Evolutionary conservation across 2,797 vertebrate genomes (phyloP), one percentile per base, ranked within the genome.

Genomic region (Microctenopoma steveboyesi): DNA sequence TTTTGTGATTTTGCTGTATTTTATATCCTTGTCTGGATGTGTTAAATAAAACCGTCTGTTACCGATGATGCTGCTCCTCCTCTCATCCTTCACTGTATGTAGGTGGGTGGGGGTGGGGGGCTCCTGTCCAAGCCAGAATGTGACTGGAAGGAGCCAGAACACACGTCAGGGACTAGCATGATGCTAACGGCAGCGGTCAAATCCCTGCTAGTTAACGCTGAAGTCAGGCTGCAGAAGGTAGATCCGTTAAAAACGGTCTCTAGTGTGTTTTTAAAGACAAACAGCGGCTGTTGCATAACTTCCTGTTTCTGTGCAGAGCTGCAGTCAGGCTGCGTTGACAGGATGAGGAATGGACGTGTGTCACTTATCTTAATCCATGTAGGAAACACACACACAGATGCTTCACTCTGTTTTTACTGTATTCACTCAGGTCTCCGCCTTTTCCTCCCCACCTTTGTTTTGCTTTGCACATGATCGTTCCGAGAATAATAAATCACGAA

Each of bases 1-100:
- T 73, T 75, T 63, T 72, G 49, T 45, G 59, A 61, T 51, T 69
- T 16, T 56, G 22, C n/a, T 48, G 61, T 55, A n/a, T 79, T 76
- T 69, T 68, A 16, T 70, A 49, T 71, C 42, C 4, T 37, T 30
- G 63, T 37, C 11, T 51, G 10, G 60, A 50, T 49, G 8, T 72
- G 42, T 69, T 43, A 43, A 42, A 37, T 33, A 33, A 33, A 33
- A 33, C 30, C 7, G 30, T 55, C 22, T 65, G 59, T 52, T 16
- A 43, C 40, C 57, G 53, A 66, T 64, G 63, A 37, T 47, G 48
- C 18, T 18, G 18, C 18, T 18, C 18, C 18, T 18, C 18, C 18
- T 18, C 18, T 18, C 18, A 18, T 18, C 18, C 18, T 18, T 18
- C 18, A 18, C 18, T 18, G 18, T 18, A 18, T 18, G 18, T 18